Conservation (phyloP, 2,888 invertebrate species). For the Athrips mouffetella region DNA sequence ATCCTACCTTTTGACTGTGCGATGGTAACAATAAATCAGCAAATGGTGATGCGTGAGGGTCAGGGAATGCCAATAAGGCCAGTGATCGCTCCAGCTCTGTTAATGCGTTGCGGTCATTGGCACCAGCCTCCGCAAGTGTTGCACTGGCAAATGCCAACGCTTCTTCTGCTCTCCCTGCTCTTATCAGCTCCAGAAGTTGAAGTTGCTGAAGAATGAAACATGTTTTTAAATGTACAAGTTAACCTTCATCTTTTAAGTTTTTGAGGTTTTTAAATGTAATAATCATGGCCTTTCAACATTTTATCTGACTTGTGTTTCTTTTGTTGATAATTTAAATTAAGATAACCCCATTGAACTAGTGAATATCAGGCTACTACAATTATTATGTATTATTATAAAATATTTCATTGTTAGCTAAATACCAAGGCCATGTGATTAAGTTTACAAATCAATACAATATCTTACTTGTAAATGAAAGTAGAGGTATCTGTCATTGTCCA, state of each 20-base stretch:
- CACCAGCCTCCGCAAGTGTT: constrained; percentile 92
- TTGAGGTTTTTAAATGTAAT: no score
- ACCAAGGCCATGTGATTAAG: neutral
- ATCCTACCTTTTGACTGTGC: constrained; percentile 95
- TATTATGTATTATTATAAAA: no score
- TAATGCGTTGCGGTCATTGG: constrained; percentile 84
- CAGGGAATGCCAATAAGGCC: constrained; percentile 96
- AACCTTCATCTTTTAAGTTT: no score
- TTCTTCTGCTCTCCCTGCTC: constrained; percentile 90
- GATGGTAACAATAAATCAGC: constrained; percentile 95
- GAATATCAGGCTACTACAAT: no score
- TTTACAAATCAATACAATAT: no score
- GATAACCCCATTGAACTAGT: no score
- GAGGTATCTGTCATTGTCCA: constrained; percentile 96
- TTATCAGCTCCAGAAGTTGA: constrained; percentile 91
- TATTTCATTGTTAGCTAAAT: no score
- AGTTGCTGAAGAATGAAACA: constrained; percentile 91
- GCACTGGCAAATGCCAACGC: constrained; percentile 94
- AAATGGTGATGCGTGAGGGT: constrained; percentile 96
- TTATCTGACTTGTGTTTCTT: no score
- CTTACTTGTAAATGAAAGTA: constrained; percentile 95
- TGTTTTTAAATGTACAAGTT: no score
- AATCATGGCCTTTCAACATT: no score
- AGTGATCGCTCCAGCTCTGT: constrained; percentile 94
- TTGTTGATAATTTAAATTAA: no score